These are phyloP conservation scores for Martes martes DNA, from an alignment of 2,113 vertebrate genomes.

Conservation along the genomic window DNA sequence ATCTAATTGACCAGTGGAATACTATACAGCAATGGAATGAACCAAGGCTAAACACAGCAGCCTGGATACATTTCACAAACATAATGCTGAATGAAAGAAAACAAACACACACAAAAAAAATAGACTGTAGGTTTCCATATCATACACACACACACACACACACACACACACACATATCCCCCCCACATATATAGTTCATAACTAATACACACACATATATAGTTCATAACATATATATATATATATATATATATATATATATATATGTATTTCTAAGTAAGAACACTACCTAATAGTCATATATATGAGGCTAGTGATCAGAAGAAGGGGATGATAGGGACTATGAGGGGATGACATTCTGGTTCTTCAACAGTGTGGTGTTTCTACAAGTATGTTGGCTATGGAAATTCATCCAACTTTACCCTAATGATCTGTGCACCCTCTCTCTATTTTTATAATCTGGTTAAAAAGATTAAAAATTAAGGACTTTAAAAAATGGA, in stretches of 20 bases:
- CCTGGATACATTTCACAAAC: neutral
- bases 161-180: no score
- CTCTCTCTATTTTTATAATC: neutral
- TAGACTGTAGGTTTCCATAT: neutral
- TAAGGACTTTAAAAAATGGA: constrained; percentile 34
- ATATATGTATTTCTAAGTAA: neutral
- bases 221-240: no score
- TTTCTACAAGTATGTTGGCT: neutral
- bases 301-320: neutral
- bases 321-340: fast-evolving
- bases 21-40: neutral
- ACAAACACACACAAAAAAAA: neutral
- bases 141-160: no score
- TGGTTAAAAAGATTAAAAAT: constrained; percentile 1
- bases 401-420: neutral
- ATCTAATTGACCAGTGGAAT: neutral
- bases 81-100: neutral
- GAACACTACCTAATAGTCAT: no score
- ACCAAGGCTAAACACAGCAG: neutral
- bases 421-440: neutral
- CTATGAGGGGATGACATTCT: fast-evolving
- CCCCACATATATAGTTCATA: no score
- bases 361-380: neutral
- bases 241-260: no score
- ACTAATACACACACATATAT: no score